Evolutionary conservation across 2,113 vertebrate species (phyloP).

Genomic region (Siniperca knerii): DNA sequence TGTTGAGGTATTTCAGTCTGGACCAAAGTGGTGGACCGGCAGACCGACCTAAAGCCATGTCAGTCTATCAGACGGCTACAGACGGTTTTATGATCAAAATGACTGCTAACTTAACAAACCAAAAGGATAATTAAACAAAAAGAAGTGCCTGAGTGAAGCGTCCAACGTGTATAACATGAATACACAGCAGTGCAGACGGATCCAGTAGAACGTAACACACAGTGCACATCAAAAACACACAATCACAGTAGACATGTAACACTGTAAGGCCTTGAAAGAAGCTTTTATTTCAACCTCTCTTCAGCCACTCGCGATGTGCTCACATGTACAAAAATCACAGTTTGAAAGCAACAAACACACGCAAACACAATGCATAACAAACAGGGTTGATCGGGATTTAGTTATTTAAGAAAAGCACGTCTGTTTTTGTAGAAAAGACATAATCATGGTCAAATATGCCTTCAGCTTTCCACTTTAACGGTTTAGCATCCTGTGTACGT

Average conservation of each 20-base stretch:
- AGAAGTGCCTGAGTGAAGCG: background rate
- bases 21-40: too few relatives aligned
- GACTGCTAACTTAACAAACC: too few relatives aligned
- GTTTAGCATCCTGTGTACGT: background rate
- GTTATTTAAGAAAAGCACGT: too few relatives aligned
- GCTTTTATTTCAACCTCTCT: constrained; percentile 61
- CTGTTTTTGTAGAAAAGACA: background rate
- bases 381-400: background rate
- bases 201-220: background rate
- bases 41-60: too few relatives aligned
- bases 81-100: background rate
- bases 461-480: background rate
- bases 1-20: too few relatives aligned
- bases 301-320: background rate
- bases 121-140: background rate
- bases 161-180: background rate
- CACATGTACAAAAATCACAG: constrained; percentile 34
- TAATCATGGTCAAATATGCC: background rate
- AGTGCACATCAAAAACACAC: background rate
- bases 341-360: constrained; percentile 29
- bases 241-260: background rate
- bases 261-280: background rate
- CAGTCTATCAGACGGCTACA: background rate
- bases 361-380: constrained; percentile 27
- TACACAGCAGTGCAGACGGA: background rate